Conservation (phyloP, 1,140 invertebrate genomes). For the Hypsibius dujardini region DNA sequence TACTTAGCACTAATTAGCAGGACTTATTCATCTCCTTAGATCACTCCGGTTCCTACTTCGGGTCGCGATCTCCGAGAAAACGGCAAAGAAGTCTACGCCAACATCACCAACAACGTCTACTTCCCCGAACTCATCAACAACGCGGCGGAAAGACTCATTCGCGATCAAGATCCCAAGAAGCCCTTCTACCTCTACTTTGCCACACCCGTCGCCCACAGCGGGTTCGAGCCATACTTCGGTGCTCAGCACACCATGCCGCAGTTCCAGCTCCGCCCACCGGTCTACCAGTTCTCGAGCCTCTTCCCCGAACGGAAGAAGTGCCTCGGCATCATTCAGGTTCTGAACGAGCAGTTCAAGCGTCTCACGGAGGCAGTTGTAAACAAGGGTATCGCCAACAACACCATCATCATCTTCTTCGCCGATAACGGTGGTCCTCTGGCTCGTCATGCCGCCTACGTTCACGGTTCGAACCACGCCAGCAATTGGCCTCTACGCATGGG, state of each 20-base stretch:
- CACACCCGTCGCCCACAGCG: slow-evolving; percentile 1
- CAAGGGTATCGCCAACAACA: slow-evolving; percentile 49
- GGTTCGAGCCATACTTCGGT: slow-evolving; percentile 17
- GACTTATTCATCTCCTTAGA: background rate
- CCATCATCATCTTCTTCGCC: slow-evolving; percentile 62
- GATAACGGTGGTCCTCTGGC: slow-evolving; percentile 61
- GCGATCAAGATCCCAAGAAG: slow-evolving; percentile 25
- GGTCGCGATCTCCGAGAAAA: background rate
- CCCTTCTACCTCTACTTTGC: slow-evolving; percentile 6
- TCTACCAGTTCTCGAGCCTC: background rate
- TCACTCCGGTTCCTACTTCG: background rate
- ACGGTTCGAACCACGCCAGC: slow-evolving; percentile 56
- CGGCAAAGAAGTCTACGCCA: slow-evolving; percentile 21
- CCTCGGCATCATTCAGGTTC: slow-evolving; percentile 32
- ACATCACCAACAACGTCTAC: slow-evolving; percentile 23
- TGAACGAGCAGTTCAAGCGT: slow-evolving; percentile 64
- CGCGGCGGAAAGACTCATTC: slow-evolving; percentile 28
- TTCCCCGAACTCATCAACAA: slow-evolving; percentile 29
- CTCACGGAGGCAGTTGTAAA: slow-evolving; percentile 50
- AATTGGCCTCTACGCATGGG: slow-evolving; percentile 59
- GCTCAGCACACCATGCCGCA: slow-evolving; percentile 28
- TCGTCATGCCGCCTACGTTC: slow-evolving; percentile 43
- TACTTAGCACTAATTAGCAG: too few relatives aligned
- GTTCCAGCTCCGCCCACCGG: slow-evolving; percentile 23
- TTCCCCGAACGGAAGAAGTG: slow-evolving; percentile 7